phyloP scores from a whole-genome alignment of 2,113 vertebrate genomes.

The Trogon surrucura region DNA sequence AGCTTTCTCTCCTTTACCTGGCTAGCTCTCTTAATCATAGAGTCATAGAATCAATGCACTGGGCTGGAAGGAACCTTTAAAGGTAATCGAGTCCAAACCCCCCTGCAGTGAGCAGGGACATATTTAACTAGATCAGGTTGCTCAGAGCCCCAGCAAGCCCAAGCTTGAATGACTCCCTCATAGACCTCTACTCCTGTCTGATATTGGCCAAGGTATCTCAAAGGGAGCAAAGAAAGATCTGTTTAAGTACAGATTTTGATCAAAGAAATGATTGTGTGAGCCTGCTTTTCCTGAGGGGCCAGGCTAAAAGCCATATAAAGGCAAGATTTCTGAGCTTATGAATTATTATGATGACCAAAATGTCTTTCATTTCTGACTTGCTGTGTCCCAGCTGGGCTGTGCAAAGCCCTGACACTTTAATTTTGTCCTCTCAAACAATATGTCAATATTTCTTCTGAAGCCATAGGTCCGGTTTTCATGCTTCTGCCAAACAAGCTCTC shows the following conservation, averaged over 20 bases:
- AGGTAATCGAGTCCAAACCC: too few species aligned
- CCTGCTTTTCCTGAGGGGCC: neutral
- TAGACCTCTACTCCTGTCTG: neutral
- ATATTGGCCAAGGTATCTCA: neutral
- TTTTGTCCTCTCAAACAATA: neutral
- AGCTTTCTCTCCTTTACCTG: neutral
- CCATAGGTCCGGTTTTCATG: neutral
- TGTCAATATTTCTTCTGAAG: neutral
- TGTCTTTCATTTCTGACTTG: neutral
- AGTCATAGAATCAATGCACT: too few species aligned
- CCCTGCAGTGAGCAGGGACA: too few species aligned
- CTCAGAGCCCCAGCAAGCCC: too few species aligned
- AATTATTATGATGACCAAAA: neutral
- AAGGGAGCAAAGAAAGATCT: neutral
- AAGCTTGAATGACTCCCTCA: neutral
- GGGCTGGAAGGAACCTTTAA: too few species aligned
- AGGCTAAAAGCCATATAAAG: neutral
- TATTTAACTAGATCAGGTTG: too few species aligned
- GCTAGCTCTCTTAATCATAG: neutral
- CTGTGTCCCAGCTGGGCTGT: neutral
- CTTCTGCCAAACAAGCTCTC: rapidly evolving
- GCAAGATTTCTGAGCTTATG: neutral
- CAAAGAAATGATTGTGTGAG: neutral
- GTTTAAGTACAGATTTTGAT: neutral
- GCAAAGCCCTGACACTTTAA: neutral